Evolutionary conservation across 2,888 invertebrate genomes (phyloP).

Genomic region (Sesia bembeciformis): DNA sequence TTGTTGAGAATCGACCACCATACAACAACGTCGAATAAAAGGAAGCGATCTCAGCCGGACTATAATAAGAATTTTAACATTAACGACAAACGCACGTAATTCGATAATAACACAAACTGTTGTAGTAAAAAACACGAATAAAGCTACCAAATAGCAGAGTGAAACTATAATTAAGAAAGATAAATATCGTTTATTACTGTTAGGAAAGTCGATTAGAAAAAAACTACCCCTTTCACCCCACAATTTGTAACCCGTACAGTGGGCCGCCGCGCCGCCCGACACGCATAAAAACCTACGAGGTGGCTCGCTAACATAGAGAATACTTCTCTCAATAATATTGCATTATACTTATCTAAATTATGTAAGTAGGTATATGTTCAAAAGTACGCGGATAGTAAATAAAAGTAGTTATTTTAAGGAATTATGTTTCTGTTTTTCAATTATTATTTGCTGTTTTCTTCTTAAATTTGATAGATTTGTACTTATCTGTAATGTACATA

Average conservation of each 20-base stretch:
- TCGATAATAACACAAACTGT: constrained; percentile 65
- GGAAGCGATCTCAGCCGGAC: constrained; percentile 5
- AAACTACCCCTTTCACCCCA: constrained; percentile 74
- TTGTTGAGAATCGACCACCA: no score
- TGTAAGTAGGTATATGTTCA: no score
- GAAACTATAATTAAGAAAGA: constrained; percentile 73
- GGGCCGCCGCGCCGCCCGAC: constrained; percentile 44
- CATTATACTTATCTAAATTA: no score
- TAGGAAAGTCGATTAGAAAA: constrained; percentile 73
- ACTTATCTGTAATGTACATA: no score
- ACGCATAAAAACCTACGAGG: constrained; percentile 57
- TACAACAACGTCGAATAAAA: no score
- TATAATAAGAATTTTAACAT: constrained; percentile 26
- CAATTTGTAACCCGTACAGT: constrained; percentile 75
- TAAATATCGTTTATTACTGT: constrained; percentile 75
- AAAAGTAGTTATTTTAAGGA: no score
- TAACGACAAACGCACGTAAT: constrained; percentile 59
- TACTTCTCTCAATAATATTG: constrained; percentile 14
- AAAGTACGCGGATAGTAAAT: no score
- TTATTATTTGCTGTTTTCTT: no score
- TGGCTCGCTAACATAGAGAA: constrained; percentile 25
- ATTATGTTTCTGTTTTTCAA: no score
- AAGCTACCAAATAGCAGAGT: constrained; percentile 63
- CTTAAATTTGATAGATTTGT: no score
- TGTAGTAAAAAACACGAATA: constrained; percentile 60